phyloP scores from a whole-genome alignment of 2,797 vertebrate species.

The Myiothlypis chrysogaster region DNA sequence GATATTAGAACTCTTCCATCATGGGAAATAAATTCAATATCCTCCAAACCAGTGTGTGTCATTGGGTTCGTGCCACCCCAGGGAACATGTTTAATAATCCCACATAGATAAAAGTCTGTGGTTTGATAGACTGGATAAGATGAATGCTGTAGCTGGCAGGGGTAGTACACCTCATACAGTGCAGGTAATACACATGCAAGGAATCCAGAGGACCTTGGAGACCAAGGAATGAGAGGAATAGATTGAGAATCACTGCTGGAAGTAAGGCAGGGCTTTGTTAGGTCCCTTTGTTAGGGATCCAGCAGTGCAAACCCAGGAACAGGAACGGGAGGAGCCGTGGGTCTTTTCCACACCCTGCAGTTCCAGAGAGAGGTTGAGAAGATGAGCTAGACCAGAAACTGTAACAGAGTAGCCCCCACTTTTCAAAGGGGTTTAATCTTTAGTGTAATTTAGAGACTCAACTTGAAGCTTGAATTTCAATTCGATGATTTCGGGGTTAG shows the following conservation, averaged over 20 bases:
- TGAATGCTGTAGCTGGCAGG: not conserved
- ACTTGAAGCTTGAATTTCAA: not conserved
- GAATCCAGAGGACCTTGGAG: not conserved
- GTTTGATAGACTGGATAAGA: not conserved
- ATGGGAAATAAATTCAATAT: constrained; percentile 28
- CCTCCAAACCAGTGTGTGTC: not conserved
- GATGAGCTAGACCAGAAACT: not conserved
- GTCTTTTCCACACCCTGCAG: not conserved
- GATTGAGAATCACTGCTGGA: not conserved
- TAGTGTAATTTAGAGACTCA: not conserved
- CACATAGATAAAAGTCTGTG: not conserved
- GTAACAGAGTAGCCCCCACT: not conserved
- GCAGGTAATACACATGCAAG: not conserved
- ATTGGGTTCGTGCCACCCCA: not conserved
- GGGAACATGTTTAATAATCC: not conserved
- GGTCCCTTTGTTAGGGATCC: not conserved
- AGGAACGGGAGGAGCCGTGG: not conserved
- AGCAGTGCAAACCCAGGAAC: not conserved
- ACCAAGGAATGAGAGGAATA: not conserved
- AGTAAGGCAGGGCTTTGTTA: not conserved
- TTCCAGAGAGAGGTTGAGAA: not conserved
- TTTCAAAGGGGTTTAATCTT: not conserved
- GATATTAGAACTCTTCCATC: not conserved
- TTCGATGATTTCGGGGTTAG: not conserved
- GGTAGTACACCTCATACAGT: not conserved